phyloP scores from a whole-genome alignment of 2,797 vertebrate genomes.

The Pipistrellus pygmaeus region DNA sequence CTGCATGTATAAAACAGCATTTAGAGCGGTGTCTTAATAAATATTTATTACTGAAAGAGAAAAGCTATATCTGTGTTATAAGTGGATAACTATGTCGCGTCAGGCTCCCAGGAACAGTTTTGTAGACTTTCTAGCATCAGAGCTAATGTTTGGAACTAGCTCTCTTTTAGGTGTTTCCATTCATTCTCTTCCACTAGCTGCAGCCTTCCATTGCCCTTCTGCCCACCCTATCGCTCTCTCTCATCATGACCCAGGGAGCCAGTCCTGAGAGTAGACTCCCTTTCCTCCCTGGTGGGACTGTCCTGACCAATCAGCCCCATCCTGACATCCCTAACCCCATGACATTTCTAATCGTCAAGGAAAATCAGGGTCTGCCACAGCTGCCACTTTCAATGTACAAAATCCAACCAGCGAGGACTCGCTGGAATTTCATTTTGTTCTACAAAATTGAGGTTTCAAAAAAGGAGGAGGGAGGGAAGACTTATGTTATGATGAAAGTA shows the following conservation, averaged over 20 bases:
- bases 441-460: background rate
- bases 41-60: conserved; percentile 12
- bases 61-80: background rate
- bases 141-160: background rate
- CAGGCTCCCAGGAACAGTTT: background rate
- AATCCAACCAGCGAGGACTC: background rate
- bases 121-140: background rate
- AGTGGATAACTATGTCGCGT: background rate
- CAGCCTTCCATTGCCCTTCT: background rate
- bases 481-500: background rate
- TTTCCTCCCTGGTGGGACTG: background rate
- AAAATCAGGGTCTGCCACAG: background rate
- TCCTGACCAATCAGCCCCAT: background rate
- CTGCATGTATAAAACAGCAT: background rate
- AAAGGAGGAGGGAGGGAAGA: accelerated
- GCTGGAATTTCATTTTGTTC: background rate
- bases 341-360: background rate
- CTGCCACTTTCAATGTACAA: background rate
- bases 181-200: background rate
- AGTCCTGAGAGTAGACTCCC: too few relatives aligned
- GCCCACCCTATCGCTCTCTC: background rate
- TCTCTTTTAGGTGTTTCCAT: background rate
- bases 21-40: background rate
- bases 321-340: background rate
- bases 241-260: background rate